phyloP scores from a whole-genome alignment of 2,113 vertebrate genomes.

The Daubentonia madagascariensis region DNA sequence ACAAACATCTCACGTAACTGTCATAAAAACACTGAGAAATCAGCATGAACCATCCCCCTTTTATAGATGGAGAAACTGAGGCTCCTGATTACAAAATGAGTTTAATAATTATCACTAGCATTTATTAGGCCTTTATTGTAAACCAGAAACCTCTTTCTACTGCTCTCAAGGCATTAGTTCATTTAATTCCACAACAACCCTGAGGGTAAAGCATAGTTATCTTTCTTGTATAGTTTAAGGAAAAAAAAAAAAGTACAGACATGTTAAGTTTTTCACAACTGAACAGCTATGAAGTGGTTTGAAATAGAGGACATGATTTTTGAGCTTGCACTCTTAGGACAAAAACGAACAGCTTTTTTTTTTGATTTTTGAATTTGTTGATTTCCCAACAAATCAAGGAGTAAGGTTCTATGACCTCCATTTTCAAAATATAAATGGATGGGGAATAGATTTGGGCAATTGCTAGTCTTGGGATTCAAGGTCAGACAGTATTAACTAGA shows the following conservation, averaged over 20 bases:
- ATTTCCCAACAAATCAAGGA: background rate
- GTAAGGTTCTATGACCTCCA: background rate
- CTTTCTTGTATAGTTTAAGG: background rate
- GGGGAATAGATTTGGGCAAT: background rate
- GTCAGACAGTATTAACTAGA: background rate
- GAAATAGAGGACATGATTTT: background rate
- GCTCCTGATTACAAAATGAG: background rate
- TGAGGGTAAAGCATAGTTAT: fast-evolving
- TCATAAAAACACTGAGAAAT: background rate
- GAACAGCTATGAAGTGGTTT: background rate
- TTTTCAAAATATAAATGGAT: background rate
- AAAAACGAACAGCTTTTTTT: background rate
- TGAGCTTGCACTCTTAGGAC: background rate
- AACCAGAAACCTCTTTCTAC: background rate
- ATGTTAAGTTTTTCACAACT: background rate
- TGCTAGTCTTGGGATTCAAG: background rate
- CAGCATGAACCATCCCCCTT: background rate
- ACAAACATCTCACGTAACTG: background rate
- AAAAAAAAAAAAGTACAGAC: background rate
- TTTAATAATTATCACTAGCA: background rate
- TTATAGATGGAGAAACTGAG: background rate
- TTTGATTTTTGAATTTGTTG: too few species aligned
- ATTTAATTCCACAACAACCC: background rate
- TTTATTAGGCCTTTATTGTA: background rate
- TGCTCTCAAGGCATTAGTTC: background rate